phyloP scores from a whole-genome alignment of 2,113 vertebrate species.

The Acinonyx jubatus region DNA sequence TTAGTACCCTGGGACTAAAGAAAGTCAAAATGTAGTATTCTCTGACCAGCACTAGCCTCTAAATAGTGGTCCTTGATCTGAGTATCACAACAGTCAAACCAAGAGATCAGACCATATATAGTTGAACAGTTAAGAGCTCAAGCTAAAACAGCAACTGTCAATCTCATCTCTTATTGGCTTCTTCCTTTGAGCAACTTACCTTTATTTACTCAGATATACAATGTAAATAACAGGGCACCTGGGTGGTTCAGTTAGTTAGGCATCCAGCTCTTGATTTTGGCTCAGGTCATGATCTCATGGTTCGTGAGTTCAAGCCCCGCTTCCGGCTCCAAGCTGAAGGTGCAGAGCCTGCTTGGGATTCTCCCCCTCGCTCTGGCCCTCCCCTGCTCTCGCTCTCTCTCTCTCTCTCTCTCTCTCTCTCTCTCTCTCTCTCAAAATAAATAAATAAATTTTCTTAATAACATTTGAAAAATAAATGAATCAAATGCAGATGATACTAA shows the following conservation, averaged over 20 bases:
- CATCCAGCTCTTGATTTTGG: no score
- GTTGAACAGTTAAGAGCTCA: background rate
- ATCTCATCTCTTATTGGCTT: background rate
- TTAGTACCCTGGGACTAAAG: background rate
- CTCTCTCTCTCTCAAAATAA: no score
- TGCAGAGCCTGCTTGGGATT: no score
- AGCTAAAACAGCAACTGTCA: background rate
- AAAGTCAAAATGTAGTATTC: background rate
- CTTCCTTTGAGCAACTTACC: background rate
- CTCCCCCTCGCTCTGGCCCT: no score
- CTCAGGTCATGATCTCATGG: no score
- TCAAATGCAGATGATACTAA: background rate
- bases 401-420: no score
- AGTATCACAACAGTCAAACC: background rate
- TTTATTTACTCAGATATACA: background rate
- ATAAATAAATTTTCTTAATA: no score
- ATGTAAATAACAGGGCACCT: background rate
- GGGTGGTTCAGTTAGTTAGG: no score
- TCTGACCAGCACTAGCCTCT: background rate
- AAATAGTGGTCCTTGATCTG: background rate
- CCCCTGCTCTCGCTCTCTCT: no score
- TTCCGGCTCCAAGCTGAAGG: no score
- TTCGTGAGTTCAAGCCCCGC: no score
- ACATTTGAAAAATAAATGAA: no score
- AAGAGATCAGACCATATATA: background rate